Conservation (phyloP, 2,888 invertebrate species). For the Hyalella azteca region DNA sequence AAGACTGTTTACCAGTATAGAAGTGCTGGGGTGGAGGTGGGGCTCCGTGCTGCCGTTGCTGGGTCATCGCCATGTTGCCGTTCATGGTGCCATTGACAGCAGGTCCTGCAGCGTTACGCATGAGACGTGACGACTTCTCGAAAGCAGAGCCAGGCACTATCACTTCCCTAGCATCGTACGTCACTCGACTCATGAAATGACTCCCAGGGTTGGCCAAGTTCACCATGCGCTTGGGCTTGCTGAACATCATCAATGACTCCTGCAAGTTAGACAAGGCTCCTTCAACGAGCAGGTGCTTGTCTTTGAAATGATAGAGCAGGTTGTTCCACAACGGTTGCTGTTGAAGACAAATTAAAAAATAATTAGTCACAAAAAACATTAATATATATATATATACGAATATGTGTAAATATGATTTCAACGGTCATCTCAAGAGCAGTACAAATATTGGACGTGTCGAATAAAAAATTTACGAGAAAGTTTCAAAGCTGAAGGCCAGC, state of each 20-base stretch:
- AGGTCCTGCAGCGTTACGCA: conserved; percentile 46
- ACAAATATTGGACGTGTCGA: too few species aligned
- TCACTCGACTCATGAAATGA: conserved; percentile 96
- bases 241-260: conserved; percentile 94
- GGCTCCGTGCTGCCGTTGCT: not conserved
- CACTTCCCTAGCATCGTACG: conserved; percentile 95
- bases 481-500: too few species aligned
- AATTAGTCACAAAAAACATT: too few species aligned
- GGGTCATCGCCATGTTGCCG: not conserved
- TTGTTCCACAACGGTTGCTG: conserved; percentile 97
- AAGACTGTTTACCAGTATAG: conserved; percentile 1
- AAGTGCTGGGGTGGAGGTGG: conserved; percentile 23
- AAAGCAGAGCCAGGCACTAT: conserved; percentile 93
- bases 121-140: conserved; percentile 72
- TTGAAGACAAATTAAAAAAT: not conserved
- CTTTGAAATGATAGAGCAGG: conserved; percentile 94
- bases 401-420: too few species aligned
- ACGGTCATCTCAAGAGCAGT: too few species aligned
- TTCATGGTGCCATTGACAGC: conserved; percentile 14
- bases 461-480: too few species aligned
- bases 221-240: conserved; percentile 93
- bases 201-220: conserved; percentile 90
- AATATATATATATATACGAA: too few species aligned
- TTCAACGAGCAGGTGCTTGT: conserved; percentile 94
- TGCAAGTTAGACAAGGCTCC: conserved; percentile 96